These are phyloP conservation scores for Scaptodrosophila latifasciaeformis DNA, from an alignment of 2,888 invertebrate species.

Conservation along the genomic window DNA sequence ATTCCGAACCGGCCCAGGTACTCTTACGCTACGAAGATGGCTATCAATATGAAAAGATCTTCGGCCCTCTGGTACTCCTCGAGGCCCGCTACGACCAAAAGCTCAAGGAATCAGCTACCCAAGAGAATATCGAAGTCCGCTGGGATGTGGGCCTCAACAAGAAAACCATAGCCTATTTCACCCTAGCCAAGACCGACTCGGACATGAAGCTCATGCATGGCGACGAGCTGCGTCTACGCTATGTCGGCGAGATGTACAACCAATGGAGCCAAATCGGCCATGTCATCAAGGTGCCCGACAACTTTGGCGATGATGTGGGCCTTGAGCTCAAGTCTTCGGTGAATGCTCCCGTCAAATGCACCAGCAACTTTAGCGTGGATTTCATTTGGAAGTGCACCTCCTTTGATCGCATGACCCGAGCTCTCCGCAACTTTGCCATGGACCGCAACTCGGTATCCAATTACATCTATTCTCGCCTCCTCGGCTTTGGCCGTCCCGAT, in stretches of 20 bases:
- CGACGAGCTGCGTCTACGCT: conserved; percentile 94
- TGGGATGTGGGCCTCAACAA: conserved; percentile 99
- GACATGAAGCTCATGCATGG: conserved; percentile 99
- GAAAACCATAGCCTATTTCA: conserved; percentile 98
- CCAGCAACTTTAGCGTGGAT: conserved; percentile 97
- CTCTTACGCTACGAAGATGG: conserved; percentile 94
- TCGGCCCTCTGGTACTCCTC: conserved; percentile 95
- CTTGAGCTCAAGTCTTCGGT: conserved; percentile 94
- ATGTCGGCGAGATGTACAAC: conserved; percentile 93
- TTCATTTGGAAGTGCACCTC: conserved; percentile 99
- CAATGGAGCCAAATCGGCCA: conserved; percentile 99
- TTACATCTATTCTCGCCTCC: conserved; percentile 96
- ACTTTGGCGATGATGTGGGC: conserved; percentile 98
- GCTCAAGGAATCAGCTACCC: conserved; percentile 97
- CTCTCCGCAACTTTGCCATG: conserved; percentile 94
- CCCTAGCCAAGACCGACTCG: conserved; percentile 96
- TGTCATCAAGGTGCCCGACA: conserved; percentile 96
- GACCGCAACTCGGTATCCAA: conserved; percentile 97
- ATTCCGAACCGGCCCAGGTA: conserved; percentile 95
- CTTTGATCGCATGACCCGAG: conserved; percentile 97
- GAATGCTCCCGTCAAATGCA: conserved; percentile 94
- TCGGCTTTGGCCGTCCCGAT: conserved; percentile 96
- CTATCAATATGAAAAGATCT: conserved; percentile 98
- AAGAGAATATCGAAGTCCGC: conserved; percentile 97
- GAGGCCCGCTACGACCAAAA: conserved; percentile 99